Conservation (phyloP, 92 coral and sea anemone species). For the Blastomussa wellsi region DNA sequence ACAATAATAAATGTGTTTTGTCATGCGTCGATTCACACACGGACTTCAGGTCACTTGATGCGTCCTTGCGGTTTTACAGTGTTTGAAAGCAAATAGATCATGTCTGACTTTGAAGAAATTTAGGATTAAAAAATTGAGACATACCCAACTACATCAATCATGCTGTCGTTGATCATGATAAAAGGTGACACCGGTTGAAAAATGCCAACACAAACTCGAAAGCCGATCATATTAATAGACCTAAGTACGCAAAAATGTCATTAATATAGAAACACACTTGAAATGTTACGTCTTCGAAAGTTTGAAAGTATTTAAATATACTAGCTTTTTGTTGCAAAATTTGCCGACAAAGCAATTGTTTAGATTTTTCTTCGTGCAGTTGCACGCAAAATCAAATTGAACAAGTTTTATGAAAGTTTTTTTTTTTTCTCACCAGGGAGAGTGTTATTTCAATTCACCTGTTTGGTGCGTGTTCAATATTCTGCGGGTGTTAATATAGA, state of each 20-base stretch:
- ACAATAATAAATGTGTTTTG: conserved; percentile 13
- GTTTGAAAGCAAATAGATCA: neutral
- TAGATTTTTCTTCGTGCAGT: neutral
- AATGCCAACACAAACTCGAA: neutral
- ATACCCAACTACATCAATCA: neutral
- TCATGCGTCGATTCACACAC: conserved; percentile 26
- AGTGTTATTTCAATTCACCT: conserved; percentile 15
- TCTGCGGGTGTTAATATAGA: neutral
- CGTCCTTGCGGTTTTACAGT: neutral
- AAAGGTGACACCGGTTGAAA: neutral
- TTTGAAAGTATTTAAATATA: conserved; percentile 13
- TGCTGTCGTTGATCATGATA: neutral
- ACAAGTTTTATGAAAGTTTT: conserved; percentile 7
- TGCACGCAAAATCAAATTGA: neutral
- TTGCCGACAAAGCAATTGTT: neutral
- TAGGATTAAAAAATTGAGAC: neutral
- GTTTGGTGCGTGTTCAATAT: neutral
- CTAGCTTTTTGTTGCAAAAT: neutral
- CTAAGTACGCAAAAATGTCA: neutral
- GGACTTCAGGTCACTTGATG: neutral
- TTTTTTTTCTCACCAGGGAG: neutral
- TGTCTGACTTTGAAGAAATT: neutral
- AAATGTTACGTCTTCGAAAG: conserved; percentile 8
- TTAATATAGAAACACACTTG: conserved; percentile 5
- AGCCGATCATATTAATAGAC: neutral